phyloP scores from a whole-genome alignment of 2,797 vertebrate species.

The Hemibagrus guttatus region DNA sequence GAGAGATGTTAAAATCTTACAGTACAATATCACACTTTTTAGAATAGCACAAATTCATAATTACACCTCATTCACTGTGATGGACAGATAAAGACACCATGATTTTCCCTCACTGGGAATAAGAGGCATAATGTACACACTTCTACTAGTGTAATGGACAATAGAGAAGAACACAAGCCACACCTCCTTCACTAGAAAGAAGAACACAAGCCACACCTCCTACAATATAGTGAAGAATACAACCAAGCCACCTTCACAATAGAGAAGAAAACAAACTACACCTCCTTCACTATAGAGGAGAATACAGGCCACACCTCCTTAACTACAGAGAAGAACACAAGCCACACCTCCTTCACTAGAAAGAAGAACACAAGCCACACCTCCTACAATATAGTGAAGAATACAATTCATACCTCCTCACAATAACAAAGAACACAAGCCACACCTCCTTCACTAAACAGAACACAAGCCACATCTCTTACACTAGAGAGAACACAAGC shows the following conservation, averaged over 20 bases:
- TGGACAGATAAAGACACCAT: neutral
- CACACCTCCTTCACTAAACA: no score
- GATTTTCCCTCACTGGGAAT: neutral
- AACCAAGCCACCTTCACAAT: neutral
- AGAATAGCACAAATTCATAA: neutral
- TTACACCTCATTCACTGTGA: neutral
- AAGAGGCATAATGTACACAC: neutral
- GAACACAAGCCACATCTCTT: neutral
- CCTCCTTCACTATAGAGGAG: neutral
- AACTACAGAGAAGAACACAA: neutral
- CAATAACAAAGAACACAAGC: neutral
- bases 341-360: neutral
- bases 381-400: neutral
- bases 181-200: neutral
- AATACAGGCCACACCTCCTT: neutral
- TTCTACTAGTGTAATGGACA: neutral
- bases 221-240: neutral
- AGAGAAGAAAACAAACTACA: neutral
- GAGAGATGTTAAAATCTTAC: neutral
- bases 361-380: neutral
- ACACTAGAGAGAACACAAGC: neutral
- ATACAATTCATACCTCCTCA: neutral
- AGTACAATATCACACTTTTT: neutral
- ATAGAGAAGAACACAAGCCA: neutral
- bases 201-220: neutral